These are phyloP conservation scores for Aricia artaxerxes DNA, from an alignment of 2,888 invertebrate genomes.

Conservation along the genomic window DNA sequence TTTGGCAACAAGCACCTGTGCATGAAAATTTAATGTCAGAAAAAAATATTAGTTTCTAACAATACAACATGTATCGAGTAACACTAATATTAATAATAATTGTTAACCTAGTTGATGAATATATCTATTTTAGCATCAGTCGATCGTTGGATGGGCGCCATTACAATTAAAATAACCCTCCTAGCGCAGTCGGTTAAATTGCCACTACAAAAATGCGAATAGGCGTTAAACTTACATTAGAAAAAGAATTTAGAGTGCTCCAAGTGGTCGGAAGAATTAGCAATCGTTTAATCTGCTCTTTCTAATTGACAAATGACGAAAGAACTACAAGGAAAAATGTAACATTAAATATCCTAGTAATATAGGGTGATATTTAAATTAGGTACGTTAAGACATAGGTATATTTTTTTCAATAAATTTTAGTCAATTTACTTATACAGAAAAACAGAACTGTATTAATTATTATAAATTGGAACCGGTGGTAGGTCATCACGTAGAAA, in stretches of 20 bases:
- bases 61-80: not conserved
- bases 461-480: too few relatives aligned
- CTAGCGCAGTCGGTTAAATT: not conserved
- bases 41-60: too few relatives aligned
- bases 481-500: too few relatives aligned
- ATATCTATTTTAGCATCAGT: slow-evolving; percentile 17
- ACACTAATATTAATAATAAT: slow-evolving; percentile 24
- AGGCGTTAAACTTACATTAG: not conserved
- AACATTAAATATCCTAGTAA: not conserved
- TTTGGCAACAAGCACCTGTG: too few relatives aligned
- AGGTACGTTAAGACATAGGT: not conserved
- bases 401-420: too few relatives aligned
- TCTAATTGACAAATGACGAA: not conserved
- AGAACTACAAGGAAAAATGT: not conserved
- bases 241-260: not conserved
- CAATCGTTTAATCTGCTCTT: not conserved
- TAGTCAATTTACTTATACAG: too few relatives aligned
- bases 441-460: too few relatives aligned
- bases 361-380: not conserved
- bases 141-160: slow-evolving; percentile 7
- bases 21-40: too few relatives aligned
- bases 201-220: not conserved
- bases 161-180: not conserved
- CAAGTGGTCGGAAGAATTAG: not conserved
- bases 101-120: slow-evolving; percentile 21